These are phyloP conservation scores for Capreolus pygargus DNA, from an alignment of 2,113 vertebrate genomes.

Conservation along the genomic window DNA sequence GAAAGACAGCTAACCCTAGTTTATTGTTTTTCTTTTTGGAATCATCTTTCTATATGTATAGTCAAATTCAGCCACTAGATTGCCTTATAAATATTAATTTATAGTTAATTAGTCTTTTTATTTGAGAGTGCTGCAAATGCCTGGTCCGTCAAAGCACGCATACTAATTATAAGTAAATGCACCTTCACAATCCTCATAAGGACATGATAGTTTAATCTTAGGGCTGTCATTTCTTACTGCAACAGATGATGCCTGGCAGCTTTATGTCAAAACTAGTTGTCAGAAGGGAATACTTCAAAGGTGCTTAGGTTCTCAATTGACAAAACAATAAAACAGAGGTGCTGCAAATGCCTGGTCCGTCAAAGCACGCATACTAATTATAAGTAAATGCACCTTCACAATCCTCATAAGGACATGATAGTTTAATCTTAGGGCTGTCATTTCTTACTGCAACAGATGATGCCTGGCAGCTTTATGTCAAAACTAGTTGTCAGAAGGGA, in stretches of 20 bases:
- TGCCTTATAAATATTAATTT: conserved; percentile 81
- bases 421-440: conserved; percentile 79
- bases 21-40: conserved; percentile 41
- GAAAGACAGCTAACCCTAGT: background rate
- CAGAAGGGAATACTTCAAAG: conserved; percentile 67
- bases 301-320: conserved; percentile 62
- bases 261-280: conserved; percentile 72
- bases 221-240: conserved; percentile 74
- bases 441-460: conserved; percentile 70
- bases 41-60: conserved; percentile 26
- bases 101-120: conserved; percentile 73
- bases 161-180: conserved; percentile 79
- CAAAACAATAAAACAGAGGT: conserved; percentile 73
- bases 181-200: conserved; percentile 70
- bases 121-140: conserved; percentile 76
- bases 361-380: conserved; percentile 77
- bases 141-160: conserved; percentile 69
- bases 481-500: conserved; percentile 66
- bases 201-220: conserved; percentile 80
- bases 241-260: conserved; percentile 67
- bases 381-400: conserved; percentile 70
- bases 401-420: conserved; percentile 77
- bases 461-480: conserved; percentile 71
- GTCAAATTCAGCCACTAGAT: conserved; percentile 55
- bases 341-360: conserved; percentile 73